Base-by-base conservation (phyloP, 1,140 invertebrate genomes). In the Philaenus spumarius region DNA sequence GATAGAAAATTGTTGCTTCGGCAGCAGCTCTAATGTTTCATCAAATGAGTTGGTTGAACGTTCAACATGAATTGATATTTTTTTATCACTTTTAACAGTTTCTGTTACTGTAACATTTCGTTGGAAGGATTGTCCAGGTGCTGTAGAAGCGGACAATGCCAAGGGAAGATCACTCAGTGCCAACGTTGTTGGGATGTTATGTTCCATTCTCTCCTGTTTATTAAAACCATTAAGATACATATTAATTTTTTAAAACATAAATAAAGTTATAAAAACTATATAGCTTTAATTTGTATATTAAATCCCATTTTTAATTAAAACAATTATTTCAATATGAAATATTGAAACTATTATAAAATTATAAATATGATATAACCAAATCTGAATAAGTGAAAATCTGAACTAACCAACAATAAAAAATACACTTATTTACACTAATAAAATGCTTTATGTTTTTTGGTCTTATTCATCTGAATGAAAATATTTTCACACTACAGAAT, bases 51-150 rank as follows among this genome's bases (percentile, higher is more conserved):
- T 39, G 19, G 50, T 23, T 35, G 58, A 54, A 22, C 56, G 51
- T 35, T 59, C 26, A 17, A 64, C 60, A 58, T 64, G 62, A 43
- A 64, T 60, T 30, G 61, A 60, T 47, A 64, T 54, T 19, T 64
- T 53, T 40, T 62, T 62, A 40, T 64, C 61, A 39, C 60, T 61
- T 52, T 60, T 59, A 30, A 64, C 50, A 46, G 55, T 62, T 48
- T 64, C 63, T 34, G 61, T 56, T 30, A 64, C 59, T 39, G 53
- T 20, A 53, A 48, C 35, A 35, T 55, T 50, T 23, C 40, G 45
- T 22, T 55, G 47, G 34, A 39, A 17, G 24, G 22, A 57, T 26
- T 57, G 15, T 46, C 17, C 42, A 15, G 14, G 26, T 26, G 30
- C 39, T 43, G 43, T 34, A 40, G n/a, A 26, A 30, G 46, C 19